Percentiles rank a stretch among this genome's conserved stretches.
Evolutionary conservation across 1,140 invertebrate species (phyloP).

Genomic region (Oedothorax gibbosus): DNA sequence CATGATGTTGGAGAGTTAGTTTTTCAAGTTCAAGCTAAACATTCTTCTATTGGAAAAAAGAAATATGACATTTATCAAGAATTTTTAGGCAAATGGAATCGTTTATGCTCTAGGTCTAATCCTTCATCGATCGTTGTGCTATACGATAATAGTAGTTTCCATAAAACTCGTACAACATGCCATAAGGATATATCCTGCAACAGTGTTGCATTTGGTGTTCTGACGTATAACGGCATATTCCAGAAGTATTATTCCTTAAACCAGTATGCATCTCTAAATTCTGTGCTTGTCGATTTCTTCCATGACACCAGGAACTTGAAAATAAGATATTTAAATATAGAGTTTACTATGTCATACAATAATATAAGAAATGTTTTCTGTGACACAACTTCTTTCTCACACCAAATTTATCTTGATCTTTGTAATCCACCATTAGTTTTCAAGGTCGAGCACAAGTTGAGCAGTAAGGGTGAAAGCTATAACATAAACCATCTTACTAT

Average conservation of each 20-base stretch:
- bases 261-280: background rate
- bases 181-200: background rate
- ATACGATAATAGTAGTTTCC: slow-evolving; percentile 32
- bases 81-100: slow-evolving; percentile 14
- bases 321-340: background rate
- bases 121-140: slow-evolving; percentile 7
- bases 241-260: background rate
- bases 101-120: background rate
- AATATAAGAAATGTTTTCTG: slow-evolving; percentile 48
- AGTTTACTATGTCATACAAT: slow-evolving; percentile 25
- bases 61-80: background rate
- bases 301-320: slow-evolving; percentile 28
- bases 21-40: slow-evolving; percentile 27
- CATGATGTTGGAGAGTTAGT: slow-evolving; percentile 34
- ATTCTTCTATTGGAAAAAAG: too few species aligned
- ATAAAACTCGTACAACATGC: background rate
- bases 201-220: slow-evolving; percentile 5
- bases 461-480: background rate
- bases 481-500: background rate
- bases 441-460: background rate
- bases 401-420: slow-evolving; percentile 51
- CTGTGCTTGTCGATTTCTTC: background rate
- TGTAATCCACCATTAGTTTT: slow-evolving; percentile 39
- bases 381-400: background rate
- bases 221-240: slow-evolving; percentile 20